These are phyloP conservation scores for Chromis chromis DNA, from an alignment of 2,797 vertebrate species.

Conservation along the genomic window DNA sequence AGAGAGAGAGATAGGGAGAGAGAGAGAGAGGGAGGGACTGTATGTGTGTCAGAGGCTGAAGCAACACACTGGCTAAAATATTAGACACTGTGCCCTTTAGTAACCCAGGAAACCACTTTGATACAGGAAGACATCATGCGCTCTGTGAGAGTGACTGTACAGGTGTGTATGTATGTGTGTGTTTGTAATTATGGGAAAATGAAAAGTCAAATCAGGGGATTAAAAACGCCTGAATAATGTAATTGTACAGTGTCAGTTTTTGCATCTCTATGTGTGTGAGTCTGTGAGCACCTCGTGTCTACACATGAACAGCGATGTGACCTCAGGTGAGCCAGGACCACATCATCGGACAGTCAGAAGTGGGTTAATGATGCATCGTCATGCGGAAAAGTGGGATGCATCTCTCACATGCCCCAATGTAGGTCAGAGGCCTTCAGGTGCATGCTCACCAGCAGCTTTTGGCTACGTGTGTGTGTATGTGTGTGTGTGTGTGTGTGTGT, in stretches of 20 bases:
- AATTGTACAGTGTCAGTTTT: neutral
- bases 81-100: constrained; percentile 63
- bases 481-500: constrained; percentile 2
- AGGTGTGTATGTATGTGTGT: constrained; percentile 8
- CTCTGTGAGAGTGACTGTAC: constrained; percentile 14
- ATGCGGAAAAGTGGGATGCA: constrained; percentile 59
- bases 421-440: constrained; percentile 67
- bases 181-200: constrained; percentile 31
- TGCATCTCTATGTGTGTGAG: neutral
- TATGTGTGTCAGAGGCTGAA: constrained; percentile 65
- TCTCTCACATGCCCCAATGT: constrained; percentile 49
- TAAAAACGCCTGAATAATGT: constrained; percentile 7
- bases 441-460: constrained; percentile 42
- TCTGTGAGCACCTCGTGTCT: constrained; percentile 4
- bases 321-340: constrained; percentile 46
- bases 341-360: constrained; percentile 30
- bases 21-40: constrained; percentile 42
- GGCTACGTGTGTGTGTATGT: constrained; percentile 6
- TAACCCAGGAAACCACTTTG: constrained; percentile 63
- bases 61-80: constrained; percentile 64
- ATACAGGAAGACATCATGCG: constrained; percentile 32
- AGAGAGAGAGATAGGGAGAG: neutral
- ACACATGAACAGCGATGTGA: constrained; percentile 3
- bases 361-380: constrained; percentile 52
- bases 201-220: constrained; percentile 25